phyloP scores from a whole-genome alignment of 2,113 vertebrate species.

The Coreoperca whiteheadi region DNA sequence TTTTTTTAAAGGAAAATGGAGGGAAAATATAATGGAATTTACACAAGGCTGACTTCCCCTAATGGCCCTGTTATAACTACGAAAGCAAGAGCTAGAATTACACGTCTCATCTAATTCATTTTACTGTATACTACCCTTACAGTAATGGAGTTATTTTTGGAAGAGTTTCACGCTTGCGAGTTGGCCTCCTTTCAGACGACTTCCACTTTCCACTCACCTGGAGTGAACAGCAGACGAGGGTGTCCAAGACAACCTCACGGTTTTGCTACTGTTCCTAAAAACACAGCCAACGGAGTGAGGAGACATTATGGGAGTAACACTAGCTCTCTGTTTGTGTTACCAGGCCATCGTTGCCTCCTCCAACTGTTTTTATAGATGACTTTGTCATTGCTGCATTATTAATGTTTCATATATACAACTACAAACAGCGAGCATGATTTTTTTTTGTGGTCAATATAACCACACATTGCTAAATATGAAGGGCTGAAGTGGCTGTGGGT shows the following conservation, averaged over 20 bases:
- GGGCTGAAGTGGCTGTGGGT: conserved; percentile 17
- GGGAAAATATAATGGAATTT: conserved; percentile 3
- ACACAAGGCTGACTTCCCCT: conserved; percentile 22
- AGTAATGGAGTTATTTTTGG: conserved; percentile 46
- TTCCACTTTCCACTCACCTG: conserved; percentile 38
- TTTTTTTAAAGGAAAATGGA: conserved; percentile 8
- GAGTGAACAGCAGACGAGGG: not conserved
- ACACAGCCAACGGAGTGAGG: conserved; percentile 20
- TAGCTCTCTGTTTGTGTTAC: conserved; percentile 52
- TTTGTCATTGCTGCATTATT: conserved; percentile 50
- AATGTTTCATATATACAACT: conserved; percentile 59
- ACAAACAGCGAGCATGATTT: conserved; percentile 23
- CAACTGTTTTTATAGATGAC: conserved; percentile 23
- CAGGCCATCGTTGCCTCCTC: not conserved
- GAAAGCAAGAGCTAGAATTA: conserved; percentile 38
- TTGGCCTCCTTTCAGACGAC: conserved; percentile 37
- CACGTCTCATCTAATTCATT: conserved; percentile 43
- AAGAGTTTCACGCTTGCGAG: conserved; percentile 3
- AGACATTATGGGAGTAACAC: conserved; percentile 21
- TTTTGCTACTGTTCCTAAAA: conserved; percentile 36
- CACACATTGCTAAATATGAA: conserved; percentile 49
- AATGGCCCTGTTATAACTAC: not conserved
- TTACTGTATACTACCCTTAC: not conserved
- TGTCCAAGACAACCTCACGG: conserved; percentile 33
- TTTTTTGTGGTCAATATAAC: conserved; percentile 36